Conservation (phyloP, 1,140 invertebrate genomes). For the Theocolax elegans region DNA sequence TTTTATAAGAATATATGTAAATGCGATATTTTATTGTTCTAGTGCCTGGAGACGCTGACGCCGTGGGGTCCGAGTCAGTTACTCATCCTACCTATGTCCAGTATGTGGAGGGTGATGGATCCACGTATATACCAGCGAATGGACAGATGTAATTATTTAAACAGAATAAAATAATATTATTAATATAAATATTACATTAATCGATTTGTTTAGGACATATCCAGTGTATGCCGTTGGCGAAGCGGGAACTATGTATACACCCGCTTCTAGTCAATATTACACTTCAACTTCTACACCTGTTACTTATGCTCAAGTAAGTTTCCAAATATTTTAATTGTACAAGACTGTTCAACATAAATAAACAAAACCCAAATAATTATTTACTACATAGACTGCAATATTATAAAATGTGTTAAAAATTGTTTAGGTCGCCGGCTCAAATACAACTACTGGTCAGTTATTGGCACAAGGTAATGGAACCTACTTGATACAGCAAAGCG, state of each 20-base stretch:
- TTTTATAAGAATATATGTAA: background rate
- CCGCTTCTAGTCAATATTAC: slow-evolving; percentile 75
- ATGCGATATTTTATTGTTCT: slow-evolving; percentile 48
- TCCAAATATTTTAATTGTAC: slow-evolving; percentile 53
- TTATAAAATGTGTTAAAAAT: too few relatives aligned
- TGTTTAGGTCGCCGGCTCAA: slow-evolving; percentile 56
- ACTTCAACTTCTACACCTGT: slow-evolving; percentile 68
- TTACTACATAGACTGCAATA: too few relatives aligned
- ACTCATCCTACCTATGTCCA: slow-evolving; percentile 76
- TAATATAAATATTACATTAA: slow-evolving; percentile 17
- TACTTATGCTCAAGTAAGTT: slow-evolving; percentile 72
- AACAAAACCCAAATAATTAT: too few relatives aligned
- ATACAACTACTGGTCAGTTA: slow-evolving; percentile 71
- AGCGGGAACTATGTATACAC: slow-evolving; percentile 77
- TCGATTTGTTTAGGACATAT: slow-evolving; percentile 75
- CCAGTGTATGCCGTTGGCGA: slow-evolving; percentile 86
- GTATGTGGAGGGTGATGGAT: slow-evolving; percentile 78
- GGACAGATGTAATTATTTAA: slow-evolving; percentile 70
- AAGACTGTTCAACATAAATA: too few relatives aligned
- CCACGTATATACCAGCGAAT: slow-evolving; percentile 77
- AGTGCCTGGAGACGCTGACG: slow-evolving; percentile 68
- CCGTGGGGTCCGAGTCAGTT: slow-evolving; percentile 69
- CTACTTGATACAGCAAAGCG: slow-evolving; percentile 75
- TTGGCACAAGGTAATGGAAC: slow-evolving; percentile 68
- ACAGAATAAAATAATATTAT: slow-evolving; percentile 4